Evolutionary conservation across 2,888 invertebrate species (phyloP), one percentile per base, ranked within the genome.

Genomic region (Dynastes hyllus): DNA sequence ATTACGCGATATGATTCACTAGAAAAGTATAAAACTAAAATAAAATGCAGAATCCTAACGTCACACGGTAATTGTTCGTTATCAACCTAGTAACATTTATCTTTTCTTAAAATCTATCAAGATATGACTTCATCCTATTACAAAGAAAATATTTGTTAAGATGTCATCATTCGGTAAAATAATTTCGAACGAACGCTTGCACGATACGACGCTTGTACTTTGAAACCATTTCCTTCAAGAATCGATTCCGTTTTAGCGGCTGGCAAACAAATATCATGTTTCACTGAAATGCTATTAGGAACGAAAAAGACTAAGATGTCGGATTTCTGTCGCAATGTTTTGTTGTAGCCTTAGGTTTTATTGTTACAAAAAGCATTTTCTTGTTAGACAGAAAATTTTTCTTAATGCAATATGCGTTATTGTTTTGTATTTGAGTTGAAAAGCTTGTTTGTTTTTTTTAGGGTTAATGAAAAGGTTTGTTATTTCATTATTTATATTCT

Each of bases 151-250:
- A 4, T 55, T n/a, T 55, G 13, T n/a, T 55, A n/a, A 55, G 6
- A 45, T 45, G 9, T 37, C 32, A 37, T 37, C 32, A 5, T 32
- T 32, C 55, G 6, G 1, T 55, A 13, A 55, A 55, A 22, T 22
- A 45, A 6, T 55, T 55, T 55, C 55, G 13, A 55, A n/a, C 16
- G n/a, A 55, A 53, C 53, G 53, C 37, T 37, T 5, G 4, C 37
- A 37, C 37, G 37, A 11, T 53, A 1, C 55, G n/a, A 16, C 55
- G 13, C 55, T 8, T 55, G 6, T 13, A 16, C 8, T 37, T 55
- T 55, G 55, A 55, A 55, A 55, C 55, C 55, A n/a, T 55, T 16
- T 55, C 55, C 55, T 55, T 22, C 13, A 55, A 55, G 55, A 55
- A 55, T 55, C 55, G 55, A 55, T 55, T 22, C 4, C 13, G 11